Evolutionary conservation across 2,797 vertebrate species (phyloP).

Genomic region (Falco berigora): DNA sequence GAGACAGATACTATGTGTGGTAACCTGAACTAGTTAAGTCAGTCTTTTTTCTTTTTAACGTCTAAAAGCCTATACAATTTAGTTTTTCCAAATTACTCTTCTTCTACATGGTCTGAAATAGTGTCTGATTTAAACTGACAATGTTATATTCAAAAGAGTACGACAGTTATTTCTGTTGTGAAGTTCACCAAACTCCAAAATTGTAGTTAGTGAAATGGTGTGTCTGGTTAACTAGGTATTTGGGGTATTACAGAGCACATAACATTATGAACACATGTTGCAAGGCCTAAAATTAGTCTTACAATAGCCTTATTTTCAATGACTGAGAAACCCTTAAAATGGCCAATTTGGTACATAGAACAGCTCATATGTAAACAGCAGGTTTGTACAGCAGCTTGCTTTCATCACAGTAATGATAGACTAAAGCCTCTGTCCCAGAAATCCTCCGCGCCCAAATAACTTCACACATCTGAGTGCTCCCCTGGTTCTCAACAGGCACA

Average conservation of each 20-base stretch:
- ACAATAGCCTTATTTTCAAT: background rate
- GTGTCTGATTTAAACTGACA: background rate
- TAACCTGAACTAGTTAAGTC: background rate
- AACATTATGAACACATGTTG: background rate
- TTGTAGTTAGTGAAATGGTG: background rate
- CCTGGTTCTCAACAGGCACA: background rate
- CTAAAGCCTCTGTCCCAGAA: background rate
- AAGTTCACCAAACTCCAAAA: background rate
- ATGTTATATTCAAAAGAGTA: background rate
- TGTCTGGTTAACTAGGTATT: background rate
- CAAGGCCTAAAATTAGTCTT: background rate
- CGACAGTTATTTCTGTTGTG: background rate
- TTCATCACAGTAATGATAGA: background rate
- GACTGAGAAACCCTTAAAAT: background rate
- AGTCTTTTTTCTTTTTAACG: background rate
- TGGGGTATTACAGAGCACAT: background rate
- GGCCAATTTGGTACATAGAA: background rate
- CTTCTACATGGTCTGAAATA: background rate
- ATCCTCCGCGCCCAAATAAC: background rate
- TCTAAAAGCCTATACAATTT: background rate
- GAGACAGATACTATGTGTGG: background rate
- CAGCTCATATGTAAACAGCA: background rate
- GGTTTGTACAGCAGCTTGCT: background rate
- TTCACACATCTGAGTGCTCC: background rate
- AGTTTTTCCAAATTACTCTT: background rate